These are phyloP conservation scores for Microtus pennsylvanicus DNA, from an alignment of 2,113 vertebrate species.

Conservation along the genomic window DNA sequence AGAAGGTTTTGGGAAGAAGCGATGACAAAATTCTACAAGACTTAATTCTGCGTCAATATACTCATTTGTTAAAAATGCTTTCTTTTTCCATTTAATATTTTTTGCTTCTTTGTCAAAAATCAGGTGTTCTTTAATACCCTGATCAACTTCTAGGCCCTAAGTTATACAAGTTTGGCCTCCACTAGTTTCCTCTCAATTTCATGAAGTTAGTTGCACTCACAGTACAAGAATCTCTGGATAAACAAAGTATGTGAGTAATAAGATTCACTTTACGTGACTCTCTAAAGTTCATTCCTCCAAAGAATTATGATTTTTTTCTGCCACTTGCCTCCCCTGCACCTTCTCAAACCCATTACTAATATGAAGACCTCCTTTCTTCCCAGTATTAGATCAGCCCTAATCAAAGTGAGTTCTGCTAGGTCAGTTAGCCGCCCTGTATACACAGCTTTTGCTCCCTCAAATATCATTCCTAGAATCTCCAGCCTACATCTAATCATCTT, in stretches of 20 bases:
- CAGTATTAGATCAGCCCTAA: background rate
- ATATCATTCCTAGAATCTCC: background rate
- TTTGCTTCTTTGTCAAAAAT: no score
- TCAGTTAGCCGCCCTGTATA: background rate
- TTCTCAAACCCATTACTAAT: background rate
- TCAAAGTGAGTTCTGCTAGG: background rate
- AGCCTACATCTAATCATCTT: background rate
- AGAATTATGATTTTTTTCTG: no score
- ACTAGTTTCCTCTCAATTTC: background rate
- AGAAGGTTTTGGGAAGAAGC: background rate
- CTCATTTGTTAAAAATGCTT: background rate
- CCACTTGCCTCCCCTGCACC: background rate
- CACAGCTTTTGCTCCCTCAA: background rate
- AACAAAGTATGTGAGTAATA: background rate
- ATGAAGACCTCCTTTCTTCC: background rate
- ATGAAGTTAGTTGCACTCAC: background rate
- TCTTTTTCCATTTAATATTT: no score
- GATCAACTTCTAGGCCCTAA: background rate
- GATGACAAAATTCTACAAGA: background rate
- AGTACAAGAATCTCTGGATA: background rate
- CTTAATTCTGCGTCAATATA: background rate
- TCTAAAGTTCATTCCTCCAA: background rate
- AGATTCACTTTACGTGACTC: background rate
- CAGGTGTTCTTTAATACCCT: background rate
- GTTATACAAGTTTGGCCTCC: background rate